phyloP scores from a whole-genome alignment of 2,797 vertebrate species.

The Oreochromis grahami region DNA sequence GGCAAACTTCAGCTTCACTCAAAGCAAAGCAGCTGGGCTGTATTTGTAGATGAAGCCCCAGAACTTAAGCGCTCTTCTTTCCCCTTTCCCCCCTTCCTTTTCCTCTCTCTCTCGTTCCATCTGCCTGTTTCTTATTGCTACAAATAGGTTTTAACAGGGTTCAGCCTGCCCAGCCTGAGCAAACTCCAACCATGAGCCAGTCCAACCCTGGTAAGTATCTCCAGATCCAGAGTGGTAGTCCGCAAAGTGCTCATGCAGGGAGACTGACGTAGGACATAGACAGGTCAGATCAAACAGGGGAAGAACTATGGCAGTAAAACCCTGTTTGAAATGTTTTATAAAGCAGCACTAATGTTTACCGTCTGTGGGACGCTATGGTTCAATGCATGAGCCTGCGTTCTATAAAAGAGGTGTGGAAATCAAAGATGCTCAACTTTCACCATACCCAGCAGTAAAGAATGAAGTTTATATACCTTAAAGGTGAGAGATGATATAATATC shows the following conservation, averaged over 20 bases:
- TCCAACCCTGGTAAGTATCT: slow-evolving; percentile 77
- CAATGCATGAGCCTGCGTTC: background rate
- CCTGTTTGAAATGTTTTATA: slow-evolving; percentile 18
- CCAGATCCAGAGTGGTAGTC: slow-evolving; percentile 21
- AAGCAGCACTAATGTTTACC: slow-evolving; percentile 43
- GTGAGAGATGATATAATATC: background rate
- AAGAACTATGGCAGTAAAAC: slow-evolving; percentile 1
- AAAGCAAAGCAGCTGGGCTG: slow-evolving; percentile 56
- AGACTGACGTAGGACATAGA: background rate
- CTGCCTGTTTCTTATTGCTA: slow-evolving; percentile 54
- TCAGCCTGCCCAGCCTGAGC: slow-evolving; percentile 68
- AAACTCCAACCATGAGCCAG: slow-evolving; percentile 62
- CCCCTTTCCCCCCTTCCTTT: background rate
- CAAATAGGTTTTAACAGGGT: slow-evolving; percentile 77
- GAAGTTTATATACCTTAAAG: background rate
- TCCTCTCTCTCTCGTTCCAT: slow-evolving; percentile 17
- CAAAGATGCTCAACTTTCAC: background rate
- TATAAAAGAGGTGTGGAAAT: background rate
- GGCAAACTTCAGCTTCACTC: slow-evolving; percentile 17
- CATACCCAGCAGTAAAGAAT: background rate
- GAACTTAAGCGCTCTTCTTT: slow-evolving; percentile 26
- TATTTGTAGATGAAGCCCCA: slow-evolving; percentile 44
- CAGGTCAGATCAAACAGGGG: slow-evolving; percentile 29
- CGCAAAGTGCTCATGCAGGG: background rate
- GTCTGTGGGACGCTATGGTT: slow-evolving; percentile 18